These are phyloP conservation scores for Hydrocynus forskahlii DNA, from an alignment of 2,797 vertebrate genomes.

Conservation along the genomic window DNA sequence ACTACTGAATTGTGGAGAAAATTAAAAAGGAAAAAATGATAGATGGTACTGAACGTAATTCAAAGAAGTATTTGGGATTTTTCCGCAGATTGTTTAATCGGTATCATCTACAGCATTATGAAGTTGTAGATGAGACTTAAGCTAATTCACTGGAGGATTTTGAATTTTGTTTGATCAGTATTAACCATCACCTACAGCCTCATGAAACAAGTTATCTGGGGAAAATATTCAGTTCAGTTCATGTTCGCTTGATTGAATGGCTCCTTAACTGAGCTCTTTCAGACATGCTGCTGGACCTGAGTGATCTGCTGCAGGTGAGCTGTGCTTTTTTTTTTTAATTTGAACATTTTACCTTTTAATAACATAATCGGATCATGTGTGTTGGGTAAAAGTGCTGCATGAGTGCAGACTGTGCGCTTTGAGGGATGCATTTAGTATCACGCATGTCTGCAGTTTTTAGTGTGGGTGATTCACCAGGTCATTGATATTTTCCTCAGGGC, in stretches of 20 bases:
- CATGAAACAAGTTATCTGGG: no score
- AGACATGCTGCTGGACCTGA: slow-evolving; percentile 99
- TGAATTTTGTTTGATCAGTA: no score
- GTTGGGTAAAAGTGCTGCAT: not conserved
- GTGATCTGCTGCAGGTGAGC: slow-evolving; percentile 93
- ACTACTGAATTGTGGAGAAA: no score
- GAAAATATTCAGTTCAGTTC: not conserved
- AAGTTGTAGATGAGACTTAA: no score
- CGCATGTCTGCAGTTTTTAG: slow-evolving; percentile 65
- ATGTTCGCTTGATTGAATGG: not conserved
- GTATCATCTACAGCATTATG: no score
- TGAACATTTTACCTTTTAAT: not conserved
- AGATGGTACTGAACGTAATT: no score
- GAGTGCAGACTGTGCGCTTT: slow-evolving; percentile 37
- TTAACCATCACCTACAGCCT: no score
- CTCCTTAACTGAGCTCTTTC: slow-evolving; percentile 61
- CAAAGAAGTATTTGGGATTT: no score
- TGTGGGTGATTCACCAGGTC: slow-evolving; percentile 46
- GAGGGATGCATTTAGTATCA: not conserved
- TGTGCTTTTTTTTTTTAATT: not conserved
- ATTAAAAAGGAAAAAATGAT: no score
- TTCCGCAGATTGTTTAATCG: no score
- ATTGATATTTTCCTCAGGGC: slow-evolving; percentile 18
- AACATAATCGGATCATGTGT: not conserved
- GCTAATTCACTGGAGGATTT: no score